These are phyloP conservation scores for Carpatolechia fugitivella DNA, from an alignment of 2,888 invertebrate species.

Conservation along the genomic window DNA sequence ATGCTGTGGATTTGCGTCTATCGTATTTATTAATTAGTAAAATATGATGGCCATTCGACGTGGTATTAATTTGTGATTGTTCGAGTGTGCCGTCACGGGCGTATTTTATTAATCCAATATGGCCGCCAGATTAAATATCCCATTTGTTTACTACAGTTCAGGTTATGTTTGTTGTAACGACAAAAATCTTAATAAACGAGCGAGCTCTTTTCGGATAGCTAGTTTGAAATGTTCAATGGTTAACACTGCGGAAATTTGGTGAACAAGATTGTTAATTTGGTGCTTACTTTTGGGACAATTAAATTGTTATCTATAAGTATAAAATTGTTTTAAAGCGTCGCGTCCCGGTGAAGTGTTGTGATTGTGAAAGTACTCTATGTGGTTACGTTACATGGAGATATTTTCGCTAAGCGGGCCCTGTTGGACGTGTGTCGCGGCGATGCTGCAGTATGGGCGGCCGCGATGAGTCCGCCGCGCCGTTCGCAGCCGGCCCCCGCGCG, in stretches of 20 bases:
- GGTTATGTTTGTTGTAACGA: constrained; percentile 11
- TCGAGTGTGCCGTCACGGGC: constrained; percentile 20
- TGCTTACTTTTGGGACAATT: background rate
- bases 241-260: background rate
- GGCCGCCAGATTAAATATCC: constrained; percentile 48
- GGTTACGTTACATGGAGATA: background rate
- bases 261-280: background rate
- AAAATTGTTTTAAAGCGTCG: background rate
- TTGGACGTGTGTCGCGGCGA: constrained; percentile 37
- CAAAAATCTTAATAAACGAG: background rate
- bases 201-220: background rate
- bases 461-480: constrained; percentile 60
- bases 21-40: background rate
- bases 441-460: constrained; percentile 67
- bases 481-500: constrained; percentile 27
- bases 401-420: background rate
- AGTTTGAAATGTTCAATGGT: background rate
- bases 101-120: constrained; percentile 41
- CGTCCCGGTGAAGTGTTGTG: background rate
- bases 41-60: background rate
- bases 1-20: background rate
- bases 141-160: constrained; percentile 44
- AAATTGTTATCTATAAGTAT: background rate
- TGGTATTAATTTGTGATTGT: constrained; percentile 18
- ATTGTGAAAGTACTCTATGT: background rate